Percentiles rank a stretch among this genome's conserved stretches.
These are phyloP conservation scores for Halictus rubicundus DNA, from an alignment of 1,140 invertebrate species.

Conservation along the genomic window DNA sequence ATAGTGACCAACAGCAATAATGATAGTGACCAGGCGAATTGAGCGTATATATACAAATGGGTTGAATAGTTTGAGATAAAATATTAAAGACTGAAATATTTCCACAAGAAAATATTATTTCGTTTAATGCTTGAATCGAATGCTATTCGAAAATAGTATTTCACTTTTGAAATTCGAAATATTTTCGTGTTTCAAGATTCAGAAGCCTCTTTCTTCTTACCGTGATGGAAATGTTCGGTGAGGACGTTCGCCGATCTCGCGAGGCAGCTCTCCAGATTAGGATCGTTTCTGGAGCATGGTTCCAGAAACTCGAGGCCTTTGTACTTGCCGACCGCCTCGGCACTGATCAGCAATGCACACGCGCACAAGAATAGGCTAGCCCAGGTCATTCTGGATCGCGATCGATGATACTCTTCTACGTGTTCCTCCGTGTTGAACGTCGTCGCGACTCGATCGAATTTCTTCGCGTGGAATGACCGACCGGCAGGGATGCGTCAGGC, in stretches of 20 bases:
- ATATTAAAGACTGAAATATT: too few species aligned
- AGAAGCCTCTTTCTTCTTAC: too few species aligned
- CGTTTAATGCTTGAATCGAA: too few species aligned
- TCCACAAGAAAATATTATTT: too few species aligned
- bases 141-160: too few species aligned
- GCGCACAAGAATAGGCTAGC: slow-evolving; percentile 46
- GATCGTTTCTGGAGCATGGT: slow-evolving; percentile 85
- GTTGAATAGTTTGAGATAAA: too few species aligned
- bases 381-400: slow-evolving; percentile 25
- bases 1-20: too few species aligned
- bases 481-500: slow-evolving; percentile 69
- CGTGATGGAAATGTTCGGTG: slow-evolving; percentile 84
- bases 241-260: slow-evolving; percentile 87
- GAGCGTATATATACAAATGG: too few species aligned
- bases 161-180: too few species aligned
- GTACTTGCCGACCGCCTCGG: slow-evolving; percentile 70
- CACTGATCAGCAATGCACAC: slow-evolving; percentile 49
- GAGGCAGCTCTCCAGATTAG: slow-evolving; percentile 87
- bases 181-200: too few species aligned
- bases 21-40: too few species aligned
- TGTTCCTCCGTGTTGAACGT: background rate
- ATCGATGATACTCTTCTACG: background rate
- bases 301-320: slow-evolving; percentile 82
- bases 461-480: slow-evolving; percentile 74
- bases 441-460: slow-evolving; percentile 61